Base-by-base conservation (phyloP, 2,113 vertebrate species). In the Anolis sagrei region DNA sequence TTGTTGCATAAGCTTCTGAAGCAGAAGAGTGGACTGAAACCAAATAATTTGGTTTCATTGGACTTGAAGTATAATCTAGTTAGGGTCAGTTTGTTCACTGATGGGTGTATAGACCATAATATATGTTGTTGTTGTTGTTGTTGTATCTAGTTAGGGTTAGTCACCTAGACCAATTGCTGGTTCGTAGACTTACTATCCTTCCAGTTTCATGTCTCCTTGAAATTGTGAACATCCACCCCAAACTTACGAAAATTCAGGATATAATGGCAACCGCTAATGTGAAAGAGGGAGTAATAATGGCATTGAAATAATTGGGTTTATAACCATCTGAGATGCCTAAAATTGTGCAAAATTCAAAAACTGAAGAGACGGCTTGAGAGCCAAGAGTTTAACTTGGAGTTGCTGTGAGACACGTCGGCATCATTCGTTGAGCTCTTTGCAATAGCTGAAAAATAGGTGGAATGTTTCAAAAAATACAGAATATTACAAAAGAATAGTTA, bases 311-410 rank as follows among this genome's bases (percentile, higher is more conserved):
- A 70, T 72, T 62, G 23, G 49, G 44, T 84, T 49, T 90, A 84
- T 77, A 4, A 62, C 77, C 88, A 78, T 66, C 70, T 91, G 86
- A 87, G 74, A 8, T 88, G 77, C n/a, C 48, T 2, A 5, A 32
- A 0, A 0, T 0, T 51, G 32, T 81, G 39, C 34, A 34, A 62
- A 48, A 76, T 19, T 51, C n/a, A 64, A 72, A 13, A 0, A 19
- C 34, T 1, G 27, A 61, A 44, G 75, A 70, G 39, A 34, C 21
- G 54, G 25, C 2, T 7, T 14, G 44, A 16, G 85, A 68, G 10
- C 66, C 64, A 74, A 51, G 74, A 7, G 13, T 32, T 54, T 68
- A 49, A 68, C 25, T 27, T 80, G 75, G 54, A 61, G 48, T 27
- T 0, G 23, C 51, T 21, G 39, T 66, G 27, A 82, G 84, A 18